Conservation (phyloP, 2,113 vertebrate genomes). For the Paratilapia polleni region DNA sequence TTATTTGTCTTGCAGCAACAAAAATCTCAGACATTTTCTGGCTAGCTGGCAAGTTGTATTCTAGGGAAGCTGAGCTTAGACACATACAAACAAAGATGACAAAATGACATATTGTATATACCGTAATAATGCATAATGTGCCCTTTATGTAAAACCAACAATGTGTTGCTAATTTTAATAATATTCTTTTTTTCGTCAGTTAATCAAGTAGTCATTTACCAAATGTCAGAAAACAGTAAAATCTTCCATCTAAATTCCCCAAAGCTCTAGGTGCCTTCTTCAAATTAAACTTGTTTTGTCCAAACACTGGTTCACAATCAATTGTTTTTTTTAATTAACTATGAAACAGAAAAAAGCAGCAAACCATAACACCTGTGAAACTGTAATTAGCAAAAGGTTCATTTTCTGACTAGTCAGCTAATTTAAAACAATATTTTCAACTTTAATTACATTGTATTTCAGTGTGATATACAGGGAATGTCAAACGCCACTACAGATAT, state of each 20-base stretch:
- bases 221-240: neutral
- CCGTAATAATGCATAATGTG: neutral
- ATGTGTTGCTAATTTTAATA: neutral
- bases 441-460: neutral
- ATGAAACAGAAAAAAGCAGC: neutral
- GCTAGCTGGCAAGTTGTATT: neutral
- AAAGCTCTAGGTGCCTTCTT: neutral
- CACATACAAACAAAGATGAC: neutral
- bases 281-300: neutral
- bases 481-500: neutral
- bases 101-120: neutral
- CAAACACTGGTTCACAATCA: neutral
- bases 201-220: neutral
- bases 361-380: neutral
- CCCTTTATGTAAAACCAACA: neutral
- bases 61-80: neutral
- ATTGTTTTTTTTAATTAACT: neutral
- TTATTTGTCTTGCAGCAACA: neutral
- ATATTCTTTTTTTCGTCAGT: neutral
- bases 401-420: neutral
- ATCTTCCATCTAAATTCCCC: neutral
- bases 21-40: neutral
- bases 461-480: neutral
- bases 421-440: neutral
- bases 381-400: neutral